phyloP scores from a whole-genome alignment of 2,888 invertebrate species.

The Marronus borbonicus region DNA sequence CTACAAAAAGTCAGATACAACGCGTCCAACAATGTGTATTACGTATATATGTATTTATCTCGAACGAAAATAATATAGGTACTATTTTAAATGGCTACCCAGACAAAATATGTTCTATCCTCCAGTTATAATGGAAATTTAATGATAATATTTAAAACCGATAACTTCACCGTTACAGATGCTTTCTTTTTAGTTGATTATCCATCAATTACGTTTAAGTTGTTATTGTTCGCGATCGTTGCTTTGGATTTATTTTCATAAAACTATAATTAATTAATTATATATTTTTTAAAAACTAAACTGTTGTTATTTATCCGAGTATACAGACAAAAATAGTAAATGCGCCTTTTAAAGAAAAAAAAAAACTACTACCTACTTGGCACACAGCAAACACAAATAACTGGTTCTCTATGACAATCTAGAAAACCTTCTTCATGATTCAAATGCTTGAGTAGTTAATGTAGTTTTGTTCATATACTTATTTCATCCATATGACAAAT shows the following conservation, averaged over 20 bases:
- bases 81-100: slow-evolving; percentile 46
- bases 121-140: slow-evolving; percentile 49
- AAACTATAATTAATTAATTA: not conserved
- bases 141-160: slow-evolving; percentile 50
- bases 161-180: slow-evolving; percentile 49
- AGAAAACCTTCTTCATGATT: no score
- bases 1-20: slow-evolving; percentile 16
- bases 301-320: no score
- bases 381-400: no score
- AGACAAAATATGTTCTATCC: slow-evolving; percentile 38
- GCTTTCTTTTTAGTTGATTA: slow-evolving; percentile 46
- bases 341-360: no score
- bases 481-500: no score
- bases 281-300: no score
- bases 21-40: slow-evolving; percentile 17
- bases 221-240: not conserved
- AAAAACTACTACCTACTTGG: no score
- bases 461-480: no score
- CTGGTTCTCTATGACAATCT: no score
- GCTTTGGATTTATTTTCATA: not conserved
- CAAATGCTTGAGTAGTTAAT: no score
- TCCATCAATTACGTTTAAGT: slow-evolving; percentile 28
- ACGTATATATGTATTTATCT: slow-evolving; percentile 46
- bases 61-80: slow-evolving; percentile 47
- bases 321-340: no score